Base-by-base conservation (phyloP, 2,797 vertebrate species). In the Clarias laeviceps region DNA sequence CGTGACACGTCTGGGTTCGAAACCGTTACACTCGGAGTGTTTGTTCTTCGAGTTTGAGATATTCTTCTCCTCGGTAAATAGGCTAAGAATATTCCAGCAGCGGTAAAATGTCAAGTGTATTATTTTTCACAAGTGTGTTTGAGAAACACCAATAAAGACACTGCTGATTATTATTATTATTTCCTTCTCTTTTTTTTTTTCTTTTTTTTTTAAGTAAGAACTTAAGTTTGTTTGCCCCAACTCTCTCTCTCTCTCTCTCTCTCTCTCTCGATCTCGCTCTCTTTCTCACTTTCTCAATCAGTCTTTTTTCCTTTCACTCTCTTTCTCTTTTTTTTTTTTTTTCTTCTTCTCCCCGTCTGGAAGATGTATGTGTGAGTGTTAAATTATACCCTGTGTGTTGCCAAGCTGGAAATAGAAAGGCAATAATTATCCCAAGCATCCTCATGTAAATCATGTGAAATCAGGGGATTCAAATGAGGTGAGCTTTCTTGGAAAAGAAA, bases 361-460 rank as follows among this genome's bases (percentile, higher is more conserved):
- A 84, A 86, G 82, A 87, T 88, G 82, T 87, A 83, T 82, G 87
- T 88, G 86, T 82, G 89, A 88, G 87, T 81, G 87, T 88, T 91
- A 91, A 93, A 91, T 91, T 91, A 91, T 89, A 92, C 86, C 86
- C 90, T 90, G 88, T 90, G 84, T 90, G 89, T 90, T 91, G 89
- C 90, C 88, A 87, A 88, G 89, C 89, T 91, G 84, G 84, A 90
- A 90, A 92, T 89, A 91, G 88, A 91, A 91, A 88, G 90, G 86
- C 86, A 88, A 88, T 91, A 91, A 92, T 91, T 93, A 92, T 92
- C 89, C 70, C 62, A 65, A 89, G 90, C 89, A 88, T 91, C 89
- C 85, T 85, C 70, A 88, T 91, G 90, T 89, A 93, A 91, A 91
- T 90, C 87, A 90, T 89, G 87, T 83, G 89, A 90, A 92, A 91